Percentiles rank a stretch among this genome's conserved stretches.
These are phyloP conservation scores for Mobula birostris DNA, from an alignment of 2,113 vertebrate species.

Conservation along the genomic window DNA sequence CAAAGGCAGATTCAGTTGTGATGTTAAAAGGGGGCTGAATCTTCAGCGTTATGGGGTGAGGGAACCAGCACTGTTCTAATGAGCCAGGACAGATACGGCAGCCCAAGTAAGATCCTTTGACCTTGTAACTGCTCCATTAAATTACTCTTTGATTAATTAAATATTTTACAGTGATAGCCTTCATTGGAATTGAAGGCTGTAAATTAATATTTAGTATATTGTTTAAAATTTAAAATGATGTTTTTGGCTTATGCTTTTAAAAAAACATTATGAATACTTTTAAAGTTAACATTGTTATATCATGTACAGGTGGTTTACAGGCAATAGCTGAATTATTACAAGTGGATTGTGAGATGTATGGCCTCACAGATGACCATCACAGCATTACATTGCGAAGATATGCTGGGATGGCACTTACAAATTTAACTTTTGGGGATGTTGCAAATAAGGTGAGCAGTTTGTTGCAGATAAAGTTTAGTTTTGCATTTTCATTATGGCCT, in stretches of 20 bases:
- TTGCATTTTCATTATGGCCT: neutral
- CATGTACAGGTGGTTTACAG: slow-evolving; percentile 80
- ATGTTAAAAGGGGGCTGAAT: too few relatives aligned
- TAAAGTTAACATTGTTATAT: slow-evolving; percentile 38
- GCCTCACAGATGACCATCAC: slow-evolving; percentile 89
- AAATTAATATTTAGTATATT: neutral
- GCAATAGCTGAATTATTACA: slow-evolving; percentile 94
- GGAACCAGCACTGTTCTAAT: too few relatives aligned
- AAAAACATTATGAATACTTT: neutral
- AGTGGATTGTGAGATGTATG: slow-evolving; percentile 97
- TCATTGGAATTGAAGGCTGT: neutral
- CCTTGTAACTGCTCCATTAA: neutral
- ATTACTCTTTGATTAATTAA: neutral
- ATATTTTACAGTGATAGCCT: neutral
- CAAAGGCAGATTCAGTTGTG: too few relatives aligned
- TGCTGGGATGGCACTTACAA: slow-evolving; percentile 93
- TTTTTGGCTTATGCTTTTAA: neutral
- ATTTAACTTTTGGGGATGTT: slow-evolving; percentile 95
- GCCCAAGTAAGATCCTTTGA: neutral
- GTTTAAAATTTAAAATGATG: neutral
- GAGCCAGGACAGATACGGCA: too few relatives aligned
- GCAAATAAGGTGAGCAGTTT: slow-evolving; percentile 80
- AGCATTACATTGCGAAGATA: slow-evolving; percentile 88
- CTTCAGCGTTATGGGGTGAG: too few relatives aligned
- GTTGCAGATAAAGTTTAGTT: neutral